These are phyloP conservation scores for Stenopsyche tienmushanensis DNA, from an alignment of 1,140 invertebrate genomes.

Conservation along the genomic window DNA sequence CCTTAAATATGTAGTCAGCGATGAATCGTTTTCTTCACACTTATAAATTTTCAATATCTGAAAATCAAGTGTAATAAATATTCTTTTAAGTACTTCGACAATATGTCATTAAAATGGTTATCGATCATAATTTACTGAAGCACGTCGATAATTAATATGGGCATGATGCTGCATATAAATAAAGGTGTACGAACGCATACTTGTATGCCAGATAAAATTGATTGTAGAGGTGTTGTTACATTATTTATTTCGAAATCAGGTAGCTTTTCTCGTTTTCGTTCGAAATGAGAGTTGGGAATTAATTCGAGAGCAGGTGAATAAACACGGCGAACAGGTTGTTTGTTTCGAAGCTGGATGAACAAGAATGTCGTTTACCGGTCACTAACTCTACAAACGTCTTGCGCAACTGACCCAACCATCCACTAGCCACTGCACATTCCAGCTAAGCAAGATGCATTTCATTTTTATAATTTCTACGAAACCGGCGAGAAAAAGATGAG, in stretches of 20 bases:
- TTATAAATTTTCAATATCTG: no score
- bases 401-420: neutral
- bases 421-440: neutral
- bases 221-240: neutral
- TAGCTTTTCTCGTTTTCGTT: slow-evolving; percentile 17
- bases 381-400: slow-evolving; percentile 11
- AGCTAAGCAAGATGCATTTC: neutral
- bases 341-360: slow-evolving; percentile 20
- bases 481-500: neutral
- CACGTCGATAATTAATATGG: neutral
- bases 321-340: slow-evolving; percentile 25
- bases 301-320: slow-evolving; percentile 27
- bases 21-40: no score
- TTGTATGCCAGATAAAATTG: neutral
- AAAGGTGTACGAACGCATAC: neutral
- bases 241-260: slow-evolving; percentile 16
- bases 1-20: no score
- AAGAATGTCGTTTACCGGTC: slow-evolving; percentile 26
- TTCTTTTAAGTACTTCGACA: no score
- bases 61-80: no score
- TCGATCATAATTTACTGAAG: neutral
- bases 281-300: slow-evolving; percentile 2
- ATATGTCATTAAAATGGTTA: no score
- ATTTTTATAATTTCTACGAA: no score
- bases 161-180: neutral